phyloP scores from a whole-genome alignment of 1,140 invertebrate genomes.

The Chelonus insularis region DNA sequence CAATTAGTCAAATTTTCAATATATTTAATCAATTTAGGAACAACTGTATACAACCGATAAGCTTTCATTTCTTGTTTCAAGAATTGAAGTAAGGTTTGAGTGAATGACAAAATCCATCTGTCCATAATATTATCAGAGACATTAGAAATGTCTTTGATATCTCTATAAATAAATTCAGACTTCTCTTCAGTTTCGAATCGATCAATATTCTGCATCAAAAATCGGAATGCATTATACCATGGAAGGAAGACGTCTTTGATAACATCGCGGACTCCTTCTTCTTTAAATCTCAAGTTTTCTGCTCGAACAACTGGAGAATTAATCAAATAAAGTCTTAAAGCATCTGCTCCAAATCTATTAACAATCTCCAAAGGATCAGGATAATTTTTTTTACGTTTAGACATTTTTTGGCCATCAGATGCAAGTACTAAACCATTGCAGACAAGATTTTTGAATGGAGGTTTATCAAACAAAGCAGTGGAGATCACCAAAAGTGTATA shows the following conservation, averaged over 20 bases:
- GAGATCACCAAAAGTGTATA: conserved; percentile 96
- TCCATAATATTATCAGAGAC: conserved; percentile 89
- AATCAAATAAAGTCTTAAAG: conserved; percentile 92
- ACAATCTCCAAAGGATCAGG: conserved; percentile 94
- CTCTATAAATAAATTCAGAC: conserved; percentile 66
- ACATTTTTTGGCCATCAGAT: conserved; percentile 98
- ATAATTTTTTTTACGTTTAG: conserved; percentile 98
- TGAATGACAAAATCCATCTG: conserved; percentile 95
- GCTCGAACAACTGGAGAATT: conserved; percentile 98
- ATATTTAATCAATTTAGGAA: conserved; percentile 91
- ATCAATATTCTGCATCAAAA: conserved; percentile 91
- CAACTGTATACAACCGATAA: conserved; percentile 94
- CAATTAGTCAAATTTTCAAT: conserved; percentile 98
- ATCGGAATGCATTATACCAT: conserved; percentile 98
- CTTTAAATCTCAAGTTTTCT: conserved; percentile 95
- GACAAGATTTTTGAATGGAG: conserved; percentile 98
- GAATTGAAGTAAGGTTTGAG: conserved; percentile 88
- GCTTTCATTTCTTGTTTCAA: conserved; percentile 91
- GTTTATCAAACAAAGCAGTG: conserved; percentile 93
- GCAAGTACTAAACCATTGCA: conserved; percentile 95
- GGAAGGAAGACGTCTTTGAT: conserved; percentile 98
- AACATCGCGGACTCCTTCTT: conserved; percentile 94
- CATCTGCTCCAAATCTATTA: conserved; percentile 95
- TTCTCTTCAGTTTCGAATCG: conserved; percentile 75
- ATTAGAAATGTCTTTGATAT: conserved; percentile 53